Evolutionary conservation across 2,888 invertebrate genomes (phyloP).

Genomic region (Tenthredo mesomela): DNA sequence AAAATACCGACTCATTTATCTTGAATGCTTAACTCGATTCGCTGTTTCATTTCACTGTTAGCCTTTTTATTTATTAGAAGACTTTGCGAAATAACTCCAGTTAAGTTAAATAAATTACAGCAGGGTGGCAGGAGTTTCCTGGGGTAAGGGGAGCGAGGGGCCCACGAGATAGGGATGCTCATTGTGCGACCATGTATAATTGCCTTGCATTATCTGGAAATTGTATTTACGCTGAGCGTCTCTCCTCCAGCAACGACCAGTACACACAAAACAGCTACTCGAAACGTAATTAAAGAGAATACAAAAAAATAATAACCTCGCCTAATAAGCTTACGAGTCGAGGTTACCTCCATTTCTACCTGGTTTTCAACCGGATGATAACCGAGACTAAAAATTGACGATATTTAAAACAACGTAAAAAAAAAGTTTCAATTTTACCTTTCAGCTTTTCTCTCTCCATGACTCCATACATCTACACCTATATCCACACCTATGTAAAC

Average conservation of each 20-base stretch:
- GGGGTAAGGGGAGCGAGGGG: constrained; percentile 6
- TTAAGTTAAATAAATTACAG: constrained; percentile 54
- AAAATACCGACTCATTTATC: constrained; percentile 55
- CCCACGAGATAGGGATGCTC: constrained; percentile 51
- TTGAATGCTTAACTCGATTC: constrained; percentile 60
- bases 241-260: constrained; percentile 36
- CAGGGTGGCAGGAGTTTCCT: constrained; percentile 32
- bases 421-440: neutral
- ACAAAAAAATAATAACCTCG: constrained; percentile 37
- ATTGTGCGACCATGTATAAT: constrained; percentile 56
- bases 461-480: neutral
- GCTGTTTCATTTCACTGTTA: constrained; percentile 63
- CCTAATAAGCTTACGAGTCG: constrained; percentile 37
- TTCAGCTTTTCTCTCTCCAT: constrained; percentile 22
- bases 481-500: neutral
- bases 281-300: constrained; percentile 53
- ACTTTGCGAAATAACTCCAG: constrained; percentile 54
- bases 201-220: constrained; percentile 55
- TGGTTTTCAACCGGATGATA: neutral
- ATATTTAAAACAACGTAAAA: neutral
- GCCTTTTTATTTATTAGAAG: constrained; percentile 54
- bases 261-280: constrained; percentile 54
- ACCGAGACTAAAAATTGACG: neutral
- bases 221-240: constrained; percentile 52
- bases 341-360: neutral